Evolutionary conservation across 2,888 invertebrate genomes (phyloP).

Genomic region (Crematogaster levior): DNA sequence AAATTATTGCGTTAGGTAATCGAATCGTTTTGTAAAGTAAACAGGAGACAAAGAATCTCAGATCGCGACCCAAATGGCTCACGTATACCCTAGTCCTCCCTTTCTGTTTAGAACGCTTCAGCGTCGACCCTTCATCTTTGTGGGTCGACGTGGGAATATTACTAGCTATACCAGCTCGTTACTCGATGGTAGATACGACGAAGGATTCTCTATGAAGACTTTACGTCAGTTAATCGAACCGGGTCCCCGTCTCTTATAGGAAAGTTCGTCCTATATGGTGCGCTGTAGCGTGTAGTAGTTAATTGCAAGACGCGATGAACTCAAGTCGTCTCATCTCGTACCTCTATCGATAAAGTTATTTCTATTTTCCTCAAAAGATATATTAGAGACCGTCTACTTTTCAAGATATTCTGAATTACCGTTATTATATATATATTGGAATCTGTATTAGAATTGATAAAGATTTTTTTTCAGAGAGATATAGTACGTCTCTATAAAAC

Average conservation of each 20-base stretch:
- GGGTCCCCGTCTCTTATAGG: background rate
- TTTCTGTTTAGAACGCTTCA: background rate
- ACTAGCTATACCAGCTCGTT: conserved; percentile 70
- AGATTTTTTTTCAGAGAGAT: background rate
- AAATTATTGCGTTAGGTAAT: conserved; percentile 36
- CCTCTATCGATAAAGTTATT: background rate
- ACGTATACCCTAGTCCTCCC: conserved; percentile 18
- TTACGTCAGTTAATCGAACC: conserved; percentile 71
- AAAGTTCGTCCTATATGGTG: conserved; percentile 11
- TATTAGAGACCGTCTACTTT: background rate
- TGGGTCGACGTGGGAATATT: conserved; percentile 72
- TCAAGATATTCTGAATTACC: background rate
- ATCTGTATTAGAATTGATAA: no score
- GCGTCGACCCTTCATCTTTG: conserved; percentile 32
- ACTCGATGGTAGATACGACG: conserved; percentile 64
- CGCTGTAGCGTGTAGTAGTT: conserved; percentile 35
- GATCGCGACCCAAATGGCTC: conserved; percentile 41
- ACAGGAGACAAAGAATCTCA: conserved; percentile 36
- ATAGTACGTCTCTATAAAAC: conserved; percentile 24
- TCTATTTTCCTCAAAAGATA: background rate
- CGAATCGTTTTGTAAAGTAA: conserved; percentile 41
- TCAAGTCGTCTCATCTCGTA: background rate
- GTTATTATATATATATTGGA: no score
- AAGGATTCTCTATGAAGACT: conserved; percentile 62
- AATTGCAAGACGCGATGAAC: conserved; percentile 60